These are phyloP conservation scores for Tinamus major DNA, from an alignment of 2,797 vertebrate species.

Conservation along the genomic window DNA sequence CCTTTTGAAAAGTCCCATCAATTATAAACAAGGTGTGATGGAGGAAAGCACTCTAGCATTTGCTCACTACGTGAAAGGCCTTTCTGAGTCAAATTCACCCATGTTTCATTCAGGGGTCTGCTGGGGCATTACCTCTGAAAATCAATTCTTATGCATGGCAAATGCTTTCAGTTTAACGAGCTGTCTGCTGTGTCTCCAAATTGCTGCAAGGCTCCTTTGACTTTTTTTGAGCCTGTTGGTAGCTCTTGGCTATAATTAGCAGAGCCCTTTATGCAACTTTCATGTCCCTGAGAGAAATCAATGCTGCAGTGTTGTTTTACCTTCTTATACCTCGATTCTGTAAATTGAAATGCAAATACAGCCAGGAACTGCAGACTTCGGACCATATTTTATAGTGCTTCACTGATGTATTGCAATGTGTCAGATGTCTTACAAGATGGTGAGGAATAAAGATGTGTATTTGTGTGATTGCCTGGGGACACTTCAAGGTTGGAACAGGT, in stretches of 20 bases:
- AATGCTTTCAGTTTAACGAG: conserved; percentile 11
- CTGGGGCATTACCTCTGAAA: conserved; percentile 8
- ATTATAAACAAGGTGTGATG: neutral
- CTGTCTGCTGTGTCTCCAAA: neutral
- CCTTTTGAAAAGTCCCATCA: neutral
- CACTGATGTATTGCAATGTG: neutral
- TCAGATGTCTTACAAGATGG: neutral
- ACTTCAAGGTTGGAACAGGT: neutral
- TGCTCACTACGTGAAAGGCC: neutral
- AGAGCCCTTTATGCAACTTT: conserved; percentile 24
- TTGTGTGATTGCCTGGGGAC: neutral
- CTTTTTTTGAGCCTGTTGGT: conserved; percentile 25
- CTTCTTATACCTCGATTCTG: neutral
- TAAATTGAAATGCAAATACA: neutral
- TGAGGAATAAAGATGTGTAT: neutral
- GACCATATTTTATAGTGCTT: neutral
- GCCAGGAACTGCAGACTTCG: neutral
- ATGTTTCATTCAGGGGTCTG: neutral
- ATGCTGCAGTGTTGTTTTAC: conserved; percentile 2
- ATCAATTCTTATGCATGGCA: neutral
- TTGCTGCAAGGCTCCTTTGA: neutral
- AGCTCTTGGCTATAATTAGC: conserved; percentile 43
- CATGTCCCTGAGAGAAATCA: conserved; percentile 24
- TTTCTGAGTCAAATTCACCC: neutral
- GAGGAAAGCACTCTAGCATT: neutral